A percentile compares a stretch with the other conserved stretches of the same genome.
phyloP scores from a whole-genome alignment of 2,113 vertebrate genomes.

The Xiphophorus couchianus region DNA sequence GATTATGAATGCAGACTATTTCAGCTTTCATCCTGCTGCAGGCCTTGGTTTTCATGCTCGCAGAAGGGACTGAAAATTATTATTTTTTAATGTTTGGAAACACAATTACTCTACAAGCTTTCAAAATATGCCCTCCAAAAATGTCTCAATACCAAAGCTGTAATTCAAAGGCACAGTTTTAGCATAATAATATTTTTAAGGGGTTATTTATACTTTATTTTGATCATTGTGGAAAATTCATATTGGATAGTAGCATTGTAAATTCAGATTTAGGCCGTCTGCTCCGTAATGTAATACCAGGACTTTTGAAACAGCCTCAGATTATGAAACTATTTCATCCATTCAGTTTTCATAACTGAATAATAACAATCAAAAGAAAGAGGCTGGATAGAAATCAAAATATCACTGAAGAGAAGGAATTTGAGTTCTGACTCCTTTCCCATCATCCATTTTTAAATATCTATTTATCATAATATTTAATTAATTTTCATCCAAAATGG shows the following conservation, averaged over 20 bases:
- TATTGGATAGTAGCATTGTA: no score
- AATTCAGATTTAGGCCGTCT: no score
- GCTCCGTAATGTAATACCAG: no score
- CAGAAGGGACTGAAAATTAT: constrained; percentile 18
- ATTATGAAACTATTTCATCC: no score
- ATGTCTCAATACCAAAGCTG: background rate
- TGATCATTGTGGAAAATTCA: no score
- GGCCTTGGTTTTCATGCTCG: constrained; percentile 41
- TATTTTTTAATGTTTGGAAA: constrained; percentile 17
- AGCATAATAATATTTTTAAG: background rate
- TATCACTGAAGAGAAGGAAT: background rate
- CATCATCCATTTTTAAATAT: background rate
- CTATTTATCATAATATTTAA: background rate
- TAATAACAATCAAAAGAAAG: no score
- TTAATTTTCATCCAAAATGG: background rate
- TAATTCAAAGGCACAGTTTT: background rate
- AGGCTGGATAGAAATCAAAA: background rate
- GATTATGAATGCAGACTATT: constrained; percentile 19
- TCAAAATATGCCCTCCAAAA: background rate
- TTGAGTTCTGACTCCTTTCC: background rate
- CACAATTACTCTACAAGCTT: constrained; percentile 10
- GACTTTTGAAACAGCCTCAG: no score
- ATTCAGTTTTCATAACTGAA: no score
- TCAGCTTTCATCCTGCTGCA: background rate
- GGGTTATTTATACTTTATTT: background rate